A percentile compares a stretch with the other conserved stretches of the same genome.
Evolutionary conservation across 1,140 invertebrate genomes (phyloP).

Genomic region (Drosophila hydei): DNA sequence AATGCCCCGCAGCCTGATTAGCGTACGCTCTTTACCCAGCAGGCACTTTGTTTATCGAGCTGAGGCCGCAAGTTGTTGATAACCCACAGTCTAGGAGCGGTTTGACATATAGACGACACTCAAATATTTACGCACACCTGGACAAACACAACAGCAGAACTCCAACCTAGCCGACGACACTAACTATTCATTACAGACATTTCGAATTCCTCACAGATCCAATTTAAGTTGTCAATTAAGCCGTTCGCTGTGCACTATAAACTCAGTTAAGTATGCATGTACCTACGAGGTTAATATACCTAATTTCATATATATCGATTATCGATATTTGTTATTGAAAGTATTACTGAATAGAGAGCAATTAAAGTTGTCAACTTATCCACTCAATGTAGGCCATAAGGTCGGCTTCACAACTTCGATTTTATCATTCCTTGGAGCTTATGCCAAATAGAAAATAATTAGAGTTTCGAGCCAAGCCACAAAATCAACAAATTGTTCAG

Average conservation of each 20-base stretch:
- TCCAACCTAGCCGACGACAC: background rate
- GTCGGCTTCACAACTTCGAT: too few relatives aligned
- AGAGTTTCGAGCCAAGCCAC: too few relatives aligned
- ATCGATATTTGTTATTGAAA: background rate
- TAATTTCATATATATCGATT: too few relatives aligned
- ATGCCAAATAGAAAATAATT: too few relatives aligned
- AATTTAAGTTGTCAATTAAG: constrained; percentile 25
- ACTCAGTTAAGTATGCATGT: too few relatives aligned
- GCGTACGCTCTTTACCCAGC: background rate
- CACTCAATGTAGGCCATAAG: too few relatives aligned
- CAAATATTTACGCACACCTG: constrained; percentile 54
- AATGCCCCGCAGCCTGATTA: constrained; percentile 16
- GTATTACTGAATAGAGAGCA: too few relatives aligned
- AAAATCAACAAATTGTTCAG: too few relatives aligned
- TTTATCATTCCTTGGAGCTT: too few relatives aligned
- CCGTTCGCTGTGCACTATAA: too few relatives aligned
- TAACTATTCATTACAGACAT: background rate
- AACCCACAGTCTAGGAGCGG: constrained; percentile 43
- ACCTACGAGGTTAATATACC: too few relatives aligned
- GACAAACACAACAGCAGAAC: constrained; percentile 16
- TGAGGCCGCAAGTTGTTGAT: constrained; percentile 57
- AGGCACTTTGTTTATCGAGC: constrained; percentile 18
- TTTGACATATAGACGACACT: constrained; percentile 57
- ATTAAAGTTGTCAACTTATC: too few relatives aligned
- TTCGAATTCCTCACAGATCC: background rate